phyloP scores from a whole-genome alignment of 2,888 invertebrate species.

The Rhagium mordax region DNA sequence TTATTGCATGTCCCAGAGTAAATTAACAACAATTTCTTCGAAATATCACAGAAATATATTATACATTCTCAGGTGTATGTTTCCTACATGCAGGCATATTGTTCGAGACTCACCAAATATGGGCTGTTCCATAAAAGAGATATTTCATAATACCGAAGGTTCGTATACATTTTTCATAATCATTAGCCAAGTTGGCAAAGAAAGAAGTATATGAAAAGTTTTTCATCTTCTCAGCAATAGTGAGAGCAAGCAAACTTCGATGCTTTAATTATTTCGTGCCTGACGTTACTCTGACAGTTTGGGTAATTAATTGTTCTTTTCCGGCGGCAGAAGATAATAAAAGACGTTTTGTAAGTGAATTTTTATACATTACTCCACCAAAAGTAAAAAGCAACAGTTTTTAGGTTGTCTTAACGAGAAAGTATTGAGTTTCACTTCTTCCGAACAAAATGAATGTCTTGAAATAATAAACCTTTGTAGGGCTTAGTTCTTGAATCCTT shows the following conservation, averaged over 20 bases:
- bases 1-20: too few species aligned
- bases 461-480: background rate
- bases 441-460: background rate
- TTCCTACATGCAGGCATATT: too few species aligned
- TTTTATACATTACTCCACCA: constrained; percentile 14
- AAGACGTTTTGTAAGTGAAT: constrained; percentile 22
- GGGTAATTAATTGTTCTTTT: constrained; percentile 21
- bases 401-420: background rate
- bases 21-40: too few species aligned
- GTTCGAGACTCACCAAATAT: too few species aligned
- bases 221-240: constrained; percentile 1
- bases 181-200: constrained; percentile 10
- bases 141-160: background rate
- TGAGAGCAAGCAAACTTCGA: constrained; percentile 1
- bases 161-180: constrained; percentile 18
- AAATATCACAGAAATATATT: too few species aligned
- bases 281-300: constrained; percentile 16
- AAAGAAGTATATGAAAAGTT: constrained; percentile 11
- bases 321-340: constrained; percentile 6
- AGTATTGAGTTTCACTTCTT: background rate
- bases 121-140: background rate
- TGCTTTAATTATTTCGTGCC: constrained; percentile 22
- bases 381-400: background rate
- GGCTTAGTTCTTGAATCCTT: background rate
- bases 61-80: too few species aligned